Conservation (phyloP, 2,113 vertebrate species). For the Megalops atlanticus region DNA sequence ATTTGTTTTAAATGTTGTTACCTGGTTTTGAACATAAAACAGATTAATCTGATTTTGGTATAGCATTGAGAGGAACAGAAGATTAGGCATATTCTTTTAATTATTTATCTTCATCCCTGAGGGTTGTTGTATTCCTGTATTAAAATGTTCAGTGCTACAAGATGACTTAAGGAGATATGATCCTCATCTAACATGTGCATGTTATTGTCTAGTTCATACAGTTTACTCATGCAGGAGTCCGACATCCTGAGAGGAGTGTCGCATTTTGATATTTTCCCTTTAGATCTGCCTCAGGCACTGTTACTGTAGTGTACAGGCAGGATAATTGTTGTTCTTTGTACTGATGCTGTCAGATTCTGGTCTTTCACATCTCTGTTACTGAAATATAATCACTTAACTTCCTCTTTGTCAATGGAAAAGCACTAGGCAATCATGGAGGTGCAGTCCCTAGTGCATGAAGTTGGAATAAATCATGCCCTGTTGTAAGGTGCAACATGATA, state of each 20-base stretch:
- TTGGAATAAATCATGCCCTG: conserved; percentile 5
- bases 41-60: background rate
- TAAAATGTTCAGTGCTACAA: background rate
- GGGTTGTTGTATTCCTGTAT: background rate
- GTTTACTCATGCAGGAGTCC: background rate
- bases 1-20: background rate
- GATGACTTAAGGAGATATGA: background rate
- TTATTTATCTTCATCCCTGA: background rate
- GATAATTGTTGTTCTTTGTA: background rate
- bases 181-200: background rate
- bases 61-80: background rate
- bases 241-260: background rate
- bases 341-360: background rate
- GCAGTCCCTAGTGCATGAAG: background rate
- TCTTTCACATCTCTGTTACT: background rate
- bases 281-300: background rate
- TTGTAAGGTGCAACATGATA: conserved; percentile 1
- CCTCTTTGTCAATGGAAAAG: background rate
- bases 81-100: background rate
- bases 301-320: background rate
- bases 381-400: background rate
- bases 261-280: background rate
- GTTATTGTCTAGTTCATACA: background rate
- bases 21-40: background rate
- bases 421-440: background rate